phyloP scores from a whole-genome alignment of 1,140 invertebrate genomes.

The Sarcophaga bullata region DNA sequence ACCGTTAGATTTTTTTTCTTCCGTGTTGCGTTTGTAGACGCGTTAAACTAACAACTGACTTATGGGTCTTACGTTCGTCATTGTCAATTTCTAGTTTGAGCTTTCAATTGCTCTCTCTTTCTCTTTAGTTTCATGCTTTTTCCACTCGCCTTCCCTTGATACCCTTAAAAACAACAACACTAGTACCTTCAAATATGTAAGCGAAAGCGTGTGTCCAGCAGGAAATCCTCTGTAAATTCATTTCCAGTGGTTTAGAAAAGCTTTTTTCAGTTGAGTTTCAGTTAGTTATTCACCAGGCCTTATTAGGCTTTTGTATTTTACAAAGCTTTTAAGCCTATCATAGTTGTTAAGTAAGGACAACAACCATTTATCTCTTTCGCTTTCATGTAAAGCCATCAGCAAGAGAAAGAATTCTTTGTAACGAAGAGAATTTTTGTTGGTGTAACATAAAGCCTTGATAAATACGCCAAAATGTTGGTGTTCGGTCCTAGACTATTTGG shows the following conservation, averaged over 20 bases:
- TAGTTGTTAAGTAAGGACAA: neutral
- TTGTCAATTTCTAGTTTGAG: conserved; percentile 22
- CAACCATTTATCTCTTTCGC: no score
- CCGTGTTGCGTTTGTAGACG: conserved; percentile 31
- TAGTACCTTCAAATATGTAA: neutral
- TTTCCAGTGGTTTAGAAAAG: neutral
- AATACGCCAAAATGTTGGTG: no score
- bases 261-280: neutral
- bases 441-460: no score
- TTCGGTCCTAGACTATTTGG: no score
- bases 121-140: neutral
- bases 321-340: neutral
- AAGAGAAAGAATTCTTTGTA: no score
- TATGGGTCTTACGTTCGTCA: conserved; percentile 33
- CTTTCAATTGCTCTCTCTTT: neutral
- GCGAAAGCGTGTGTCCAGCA: neutral
- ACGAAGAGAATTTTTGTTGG: no score
- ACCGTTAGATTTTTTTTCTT: conserved; percentile 18
- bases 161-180: neutral
- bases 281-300: neutral
- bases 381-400: no score
- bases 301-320: neutral
- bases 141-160: neutral
- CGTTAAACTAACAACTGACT: conserved; percentile 36
- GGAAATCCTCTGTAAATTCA: neutral